phyloP scores from a whole-genome alignment of 64 coral and sea anemone species.

The Montipora capricornis region DNA sequence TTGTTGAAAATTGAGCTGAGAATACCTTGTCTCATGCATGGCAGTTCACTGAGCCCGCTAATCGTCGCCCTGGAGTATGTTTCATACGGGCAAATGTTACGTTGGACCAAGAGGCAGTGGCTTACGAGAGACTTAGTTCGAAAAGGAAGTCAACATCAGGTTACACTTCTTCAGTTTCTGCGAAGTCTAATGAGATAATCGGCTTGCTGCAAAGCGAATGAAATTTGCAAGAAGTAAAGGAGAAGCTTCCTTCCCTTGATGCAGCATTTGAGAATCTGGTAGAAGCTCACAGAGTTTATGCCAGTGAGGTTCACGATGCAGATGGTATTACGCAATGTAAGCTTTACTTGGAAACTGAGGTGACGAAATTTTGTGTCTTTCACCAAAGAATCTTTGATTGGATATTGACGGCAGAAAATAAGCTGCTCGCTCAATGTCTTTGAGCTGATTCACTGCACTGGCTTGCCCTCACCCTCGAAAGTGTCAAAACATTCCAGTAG shows the following conservation, averaged over 20 bases:
- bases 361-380: too few relatives aligned
- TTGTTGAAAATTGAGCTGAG: background rate
- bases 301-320: too few relatives aligned
- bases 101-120: background rate
- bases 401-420: too few relatives aligned
- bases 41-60: background rate
- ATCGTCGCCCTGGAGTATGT: background rate
- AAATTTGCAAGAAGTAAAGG: constrained; percentile 2
- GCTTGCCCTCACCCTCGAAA: background rate
- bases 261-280: background rate
- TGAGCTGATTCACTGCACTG: background rate
- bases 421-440: background rate
- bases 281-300: too few relatives aligned
- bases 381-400: too few relatives aligned
- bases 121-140: background rate
- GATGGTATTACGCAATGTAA: too few relatives aligned
- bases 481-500: background rate
- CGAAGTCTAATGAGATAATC: too few relatives aligned
- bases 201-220: background rate
- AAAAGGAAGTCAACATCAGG: background rate
- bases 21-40: background rate
- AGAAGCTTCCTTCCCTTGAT: background rate
- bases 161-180: background rate
- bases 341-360: too few relatives aligned
- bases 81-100: background rate